Evolutionary conservation across 2,113 vertebrate species (phyloP).

Genomic region (Macaca fascicularis): T2T-MFA8v1.1 NC_088395.1:124702001-124702500

Average conservation of each 20-base stretch:
- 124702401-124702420: background rate
- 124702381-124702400: slow-evolving; percentile 37
- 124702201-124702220: background rate
- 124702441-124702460: background rate
- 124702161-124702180: slow-evolving; percentile 26
- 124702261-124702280: slow-evolving; percentile 20
- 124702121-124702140: slow-evolving; percentile 4
- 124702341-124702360: slow-evolving; percentile 1
- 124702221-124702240: slow-evolving; percentile 5
- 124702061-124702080: slow-evolving; percentile 15
- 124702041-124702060: slow-evolving; percentile 38
- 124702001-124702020: slow-evolving; percentile 15
- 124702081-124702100: slow-evolving; percentile 21
- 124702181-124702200: slow-evolving; percentile 26
- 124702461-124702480: slow-evolving; percentile 6
- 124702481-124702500: background rate
- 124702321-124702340: slow-evolving; percentile 25
- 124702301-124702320: slow-evolving; percentile 38
- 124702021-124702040: slow-evolving; percentile 11
- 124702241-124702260: slow-evolving; percentile 28
- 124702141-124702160: slow-evolving; percentile 1
- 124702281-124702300: slow-evolving; percentile 51
- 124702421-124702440: background rate
- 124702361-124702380: background rate
- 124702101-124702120: slow-evolving; percentile 47